Percentiles rank a stretch among this genome's conserved stretches.
Conservation (phyloP, 2,888 invertebrate species). For the Habroteleia sp. region DNA sequence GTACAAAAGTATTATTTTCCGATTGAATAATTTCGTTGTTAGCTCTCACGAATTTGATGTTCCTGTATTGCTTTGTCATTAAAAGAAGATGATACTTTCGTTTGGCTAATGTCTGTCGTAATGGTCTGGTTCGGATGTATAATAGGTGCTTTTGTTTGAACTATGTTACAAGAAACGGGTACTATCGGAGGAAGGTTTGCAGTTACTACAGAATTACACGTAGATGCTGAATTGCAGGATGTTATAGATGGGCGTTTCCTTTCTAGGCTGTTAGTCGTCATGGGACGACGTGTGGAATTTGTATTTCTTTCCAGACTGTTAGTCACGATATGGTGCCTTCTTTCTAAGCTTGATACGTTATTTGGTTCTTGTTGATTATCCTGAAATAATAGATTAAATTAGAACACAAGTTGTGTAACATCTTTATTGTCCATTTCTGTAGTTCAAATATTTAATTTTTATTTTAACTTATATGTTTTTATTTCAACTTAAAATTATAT, state of each 20-base stretch:
- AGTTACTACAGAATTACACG: slow-evolving; percentile 73
- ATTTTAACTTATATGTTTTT: too few species aligned
- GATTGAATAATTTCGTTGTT: slow-evolving; percentile 68
- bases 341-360: slow-evolving; percentile 73
- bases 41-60: slow-evolving; percentile 76
- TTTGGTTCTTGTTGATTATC: slow-evolving; percentile 74
- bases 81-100: slow-evolving; percentile 67
- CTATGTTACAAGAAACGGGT: slow-evolving; percentile 77
- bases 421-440: too few species aligned
- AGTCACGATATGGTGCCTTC: slow-evolving; percentile 78
- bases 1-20: slow-evolving; percentile 20
- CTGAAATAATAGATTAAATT: slow-evolving; percentile 50
- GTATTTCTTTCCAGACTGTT: slow-evolving; percentile 80
- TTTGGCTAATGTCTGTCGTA: slow-evolving; percentile 71
- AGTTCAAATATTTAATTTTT: background rate
- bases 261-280: slow-evolving; percentile 78
- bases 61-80: slow-evolving; percentile 73
- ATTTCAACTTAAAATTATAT: too few species aligned
- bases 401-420: too few species aligned
- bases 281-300: slow-evolving; percentile 74
- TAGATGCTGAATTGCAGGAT: slow-evolving; percentile 67
- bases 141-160: slow-evolving; percentile 76
- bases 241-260: slow-evolving; percentile 76
- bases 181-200: slow-evolving; percentile 78
- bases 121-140: slow-evolving; percentile 75